These are phyloP conservation scores for Stichopus horrens DNA, from an alignment of 53 echinoderm and acorn worm genomes.

Conservation along the genomic window DNA sequence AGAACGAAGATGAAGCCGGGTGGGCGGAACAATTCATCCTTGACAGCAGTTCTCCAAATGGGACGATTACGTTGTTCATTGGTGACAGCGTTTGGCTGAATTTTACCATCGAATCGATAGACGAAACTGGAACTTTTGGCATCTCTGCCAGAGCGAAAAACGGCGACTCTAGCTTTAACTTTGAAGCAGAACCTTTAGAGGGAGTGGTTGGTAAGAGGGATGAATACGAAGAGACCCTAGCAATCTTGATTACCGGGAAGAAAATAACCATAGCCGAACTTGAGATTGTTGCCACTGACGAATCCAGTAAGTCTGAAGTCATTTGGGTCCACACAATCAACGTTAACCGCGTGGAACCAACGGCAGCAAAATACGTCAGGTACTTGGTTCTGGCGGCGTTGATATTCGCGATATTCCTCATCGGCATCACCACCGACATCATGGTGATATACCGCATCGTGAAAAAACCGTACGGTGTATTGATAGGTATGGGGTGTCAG, in stretches of 20 bases:
- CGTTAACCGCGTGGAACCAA: slow-evolving; percentile 13
- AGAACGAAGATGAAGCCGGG: neutral
- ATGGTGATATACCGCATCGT: slow-evolving; percentile 67
- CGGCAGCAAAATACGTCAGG: slow-evolving; percentile 33
- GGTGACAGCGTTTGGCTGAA: slow-evolving; percentile 16
- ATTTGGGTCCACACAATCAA: slow-evolving; percentile 1
- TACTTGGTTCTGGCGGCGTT: slow-evolving; percentile 67
- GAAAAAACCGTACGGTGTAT: slow-evolving; percentile 68
- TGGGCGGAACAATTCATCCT: slow-evolving; percentile 1
- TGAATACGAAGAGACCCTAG: neutral
- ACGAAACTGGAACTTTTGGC: neutral
- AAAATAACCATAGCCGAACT: neutral
- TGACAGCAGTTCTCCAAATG: neutral
- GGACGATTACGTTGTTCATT: neutral
- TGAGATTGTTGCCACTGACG: slow-evolving; percentile 1
- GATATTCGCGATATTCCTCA: slow-evolving; percentile 72
- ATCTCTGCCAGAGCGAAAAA: neutral
- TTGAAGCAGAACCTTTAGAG: neutral
- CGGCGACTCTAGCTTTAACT: neutral
- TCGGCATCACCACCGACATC: slow-evolving; percentile 82
- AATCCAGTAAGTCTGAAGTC: neutral
- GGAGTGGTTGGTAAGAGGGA: neutral
- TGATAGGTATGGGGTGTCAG: slow-evolving; percentile 88
- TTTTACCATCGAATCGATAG: neutral
- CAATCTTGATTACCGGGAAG: neutral